These are phyloP conservation scores for Pangasius mekongensis DNA, from an alignment of 2,797 vertebrate species.

Conservation along the genomic window DNA sequence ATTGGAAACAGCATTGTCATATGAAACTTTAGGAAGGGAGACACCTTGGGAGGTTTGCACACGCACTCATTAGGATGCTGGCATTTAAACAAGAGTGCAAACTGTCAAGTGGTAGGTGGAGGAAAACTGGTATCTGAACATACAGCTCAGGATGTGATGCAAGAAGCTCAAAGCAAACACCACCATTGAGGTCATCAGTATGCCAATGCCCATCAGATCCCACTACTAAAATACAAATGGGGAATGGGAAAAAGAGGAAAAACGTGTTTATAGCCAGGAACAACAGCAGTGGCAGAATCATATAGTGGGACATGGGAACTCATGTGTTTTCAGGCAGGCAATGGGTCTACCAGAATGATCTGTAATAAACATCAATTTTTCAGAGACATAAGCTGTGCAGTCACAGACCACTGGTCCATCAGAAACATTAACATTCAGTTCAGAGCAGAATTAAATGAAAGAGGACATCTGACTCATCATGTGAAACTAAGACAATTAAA, in stretches of 20 bases:
- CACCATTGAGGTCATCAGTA: conserved; percentile 1
- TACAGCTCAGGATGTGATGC: background rate
- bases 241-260: background rate
- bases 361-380: conserved; percentile 44
- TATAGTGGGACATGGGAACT: background rate
- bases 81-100: conserved; percentile 73
- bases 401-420: conserved; percentile 49
- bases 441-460: conserved; percentile 47
- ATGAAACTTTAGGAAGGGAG: conserved; percentile 52
- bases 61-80: conserved; percentile 75
- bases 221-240: conserved; percentile 2
- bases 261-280: background rate
- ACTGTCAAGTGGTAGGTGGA: conserved; percentile 40
- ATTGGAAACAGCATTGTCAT: conserved; percentile 21
- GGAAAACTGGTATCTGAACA: conserved; percentile 31
- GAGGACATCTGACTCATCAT: conserved; percentile 34
- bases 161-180: conserved; percentile 44
- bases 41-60: conserved; percentile 69
- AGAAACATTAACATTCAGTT: conserved; percentile 39
- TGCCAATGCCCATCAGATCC: background rate
- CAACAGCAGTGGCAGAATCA: conserved; percentile 1
- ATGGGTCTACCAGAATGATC: background rate
- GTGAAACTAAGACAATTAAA: conserved; percentile 52
- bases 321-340: background rate
- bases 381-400: conserved; percentile 39